Conservation (phyloP, 2,113 vertebrate genomes). For the Cebus imitator region DNA sequence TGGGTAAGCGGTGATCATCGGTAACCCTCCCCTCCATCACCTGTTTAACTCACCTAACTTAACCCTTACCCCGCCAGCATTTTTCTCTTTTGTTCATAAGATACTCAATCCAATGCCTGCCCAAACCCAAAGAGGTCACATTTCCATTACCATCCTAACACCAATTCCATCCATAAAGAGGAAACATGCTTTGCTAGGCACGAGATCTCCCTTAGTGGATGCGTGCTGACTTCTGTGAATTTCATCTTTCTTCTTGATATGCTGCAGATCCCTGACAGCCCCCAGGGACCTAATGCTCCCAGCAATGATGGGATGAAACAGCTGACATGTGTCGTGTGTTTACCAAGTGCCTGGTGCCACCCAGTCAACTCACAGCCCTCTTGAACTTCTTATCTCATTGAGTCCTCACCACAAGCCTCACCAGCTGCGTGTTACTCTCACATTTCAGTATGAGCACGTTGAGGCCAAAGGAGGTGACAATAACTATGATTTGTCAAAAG, state of each 20-base stretch:
- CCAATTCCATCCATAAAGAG: not conserved
- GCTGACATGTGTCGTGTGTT: not conserved
- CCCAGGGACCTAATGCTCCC: too few species aligned
- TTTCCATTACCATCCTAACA: fast-evolving
- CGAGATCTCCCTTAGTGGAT: not conserved
- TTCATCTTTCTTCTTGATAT: not conserved
- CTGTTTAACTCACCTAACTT: not conserved
- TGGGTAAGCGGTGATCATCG: fast-evolving
- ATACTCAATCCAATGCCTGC: not conserved
- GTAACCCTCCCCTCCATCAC: too few species aligned
- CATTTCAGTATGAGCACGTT: fast-evolving
- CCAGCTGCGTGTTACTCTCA: fast-evolving
- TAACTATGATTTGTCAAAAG: too few species aligned
- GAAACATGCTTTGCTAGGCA: not conserved
- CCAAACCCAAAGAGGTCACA: not conserved
- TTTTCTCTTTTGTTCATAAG: too few species aligned
- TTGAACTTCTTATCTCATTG: not conserved
- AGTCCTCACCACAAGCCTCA: not conserved
- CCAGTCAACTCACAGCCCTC: too few species aligned
- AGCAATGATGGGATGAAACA: not conserved
- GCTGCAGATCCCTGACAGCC: fast-evolving
- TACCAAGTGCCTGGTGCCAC: not conserved
- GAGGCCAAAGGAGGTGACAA: not conserved
- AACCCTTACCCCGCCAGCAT: fast-evolving
- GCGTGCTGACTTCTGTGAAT: not conserved